A percentile compares a stretch with the other conserved stretches of the same genome.
phyloP scores from a whole-genome alignment of 1,140 invertebrate species.

The Euura saliciscinereae region DNA sequence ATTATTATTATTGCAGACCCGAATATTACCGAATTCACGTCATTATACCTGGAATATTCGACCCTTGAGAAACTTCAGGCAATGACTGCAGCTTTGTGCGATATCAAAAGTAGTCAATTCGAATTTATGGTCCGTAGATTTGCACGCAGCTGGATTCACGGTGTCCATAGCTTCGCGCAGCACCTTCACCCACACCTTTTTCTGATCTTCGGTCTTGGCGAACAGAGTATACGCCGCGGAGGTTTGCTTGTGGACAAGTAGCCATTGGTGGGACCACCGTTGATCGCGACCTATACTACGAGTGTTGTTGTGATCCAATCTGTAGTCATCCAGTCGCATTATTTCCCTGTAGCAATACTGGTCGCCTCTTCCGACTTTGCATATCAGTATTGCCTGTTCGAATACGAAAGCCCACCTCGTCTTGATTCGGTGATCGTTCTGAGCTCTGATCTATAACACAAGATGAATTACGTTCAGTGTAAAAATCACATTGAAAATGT shows the following conservation, averaged over 20 bases:
- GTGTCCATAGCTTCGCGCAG: constrained; percentile 94
- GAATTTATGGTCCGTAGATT: constrained; percentile 85
- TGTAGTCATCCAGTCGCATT: constrained; percentile 85
- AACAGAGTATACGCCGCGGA: constrained; percentile 88
- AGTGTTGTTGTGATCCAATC: constrained; percentile 73
- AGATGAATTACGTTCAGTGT: too few species aligned
- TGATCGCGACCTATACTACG: constrained; percentile 70
- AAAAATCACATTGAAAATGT: too few species aligned
- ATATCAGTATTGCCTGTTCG: constrained; percentile 95
- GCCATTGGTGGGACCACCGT: constrained; percentile 82
- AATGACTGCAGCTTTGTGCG: constrained; percentile 80
- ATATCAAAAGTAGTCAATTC: constrained; percentile 85
- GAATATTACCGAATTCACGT: constrained; percentile 10
- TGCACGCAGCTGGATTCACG: constrained; percentile 78
- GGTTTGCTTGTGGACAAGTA: constrained; percentile 82
- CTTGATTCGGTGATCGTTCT: constrained; percentile 85
- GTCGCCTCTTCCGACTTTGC: constrained; percentile 87
- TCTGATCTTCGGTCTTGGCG: constrained; percentile 86
- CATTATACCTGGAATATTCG: constrained; percentile 77
- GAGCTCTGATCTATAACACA: constrained; percentile 72
- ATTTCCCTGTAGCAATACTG: constrained; percentile 92
- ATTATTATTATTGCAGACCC: background rate
- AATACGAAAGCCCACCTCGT: constrained; percentile 95
- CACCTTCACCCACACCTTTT: constrained; percentile 90
- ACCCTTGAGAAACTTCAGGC: constrained; percentile 89